Evolutionary conservation across 1,140 invertebrate genomes (phyloP).

Genomic region (Babylonia areolata): DNA sequence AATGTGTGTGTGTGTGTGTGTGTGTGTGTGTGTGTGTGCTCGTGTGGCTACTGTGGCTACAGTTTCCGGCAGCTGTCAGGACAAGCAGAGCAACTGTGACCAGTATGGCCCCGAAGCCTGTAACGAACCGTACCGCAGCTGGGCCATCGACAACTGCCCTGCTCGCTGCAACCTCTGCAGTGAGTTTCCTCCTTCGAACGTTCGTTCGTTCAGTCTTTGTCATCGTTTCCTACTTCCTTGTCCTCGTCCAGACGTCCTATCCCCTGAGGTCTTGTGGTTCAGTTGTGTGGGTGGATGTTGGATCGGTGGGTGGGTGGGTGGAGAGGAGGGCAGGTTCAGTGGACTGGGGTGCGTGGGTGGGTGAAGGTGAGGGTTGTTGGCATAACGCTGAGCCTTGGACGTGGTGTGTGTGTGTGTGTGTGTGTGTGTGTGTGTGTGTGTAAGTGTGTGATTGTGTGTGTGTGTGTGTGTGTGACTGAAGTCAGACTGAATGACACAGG

Average conservation of each 20-base stretch:
- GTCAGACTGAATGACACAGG: no score
- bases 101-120: conserved; percentile 53
- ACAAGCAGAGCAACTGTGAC: conserved; percentile 58
- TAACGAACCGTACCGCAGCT: conserved; percentile 39
- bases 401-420: background rate
- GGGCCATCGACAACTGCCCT: conserved; percentile 49
- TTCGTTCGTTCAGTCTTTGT: conserved; percentile 1
- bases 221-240: background rate
- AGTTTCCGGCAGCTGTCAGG: conserved; percentile 40
- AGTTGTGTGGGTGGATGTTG: background rate
- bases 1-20: background rate
- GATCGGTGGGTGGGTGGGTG: background rate
- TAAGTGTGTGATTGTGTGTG: no score
- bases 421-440: no score
- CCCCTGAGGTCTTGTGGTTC: background rate
- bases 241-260: no score
- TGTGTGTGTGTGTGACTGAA: no score
- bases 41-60: no score
- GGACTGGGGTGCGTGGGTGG: no score
- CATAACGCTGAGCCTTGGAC: no score
- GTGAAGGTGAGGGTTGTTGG: no score
- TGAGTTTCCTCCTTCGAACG: background rate
- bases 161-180: conserved; percentile 49
- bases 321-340: no score
- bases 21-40: background rate